Percentiles rank a stretch among this genome's conserved stretches.
phyloP scores from a whole-genome alignment of 1,140 invertebrate genomes.

The Zophobas atratus region DNA sequence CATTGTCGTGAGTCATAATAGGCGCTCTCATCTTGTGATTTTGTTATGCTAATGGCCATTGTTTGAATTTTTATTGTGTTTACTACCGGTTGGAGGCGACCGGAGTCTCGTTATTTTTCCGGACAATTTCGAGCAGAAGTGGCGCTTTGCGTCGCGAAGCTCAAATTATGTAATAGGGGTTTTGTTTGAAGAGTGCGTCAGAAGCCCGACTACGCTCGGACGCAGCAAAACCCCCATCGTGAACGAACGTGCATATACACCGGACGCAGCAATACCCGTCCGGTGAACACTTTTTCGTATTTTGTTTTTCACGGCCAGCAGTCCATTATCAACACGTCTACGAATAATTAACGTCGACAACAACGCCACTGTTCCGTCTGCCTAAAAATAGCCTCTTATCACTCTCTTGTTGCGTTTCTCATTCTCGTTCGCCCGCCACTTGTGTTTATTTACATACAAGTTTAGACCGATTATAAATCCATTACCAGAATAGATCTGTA shows the following conservation, averaged over 20 bases:
- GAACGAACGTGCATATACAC: too few species aligned
- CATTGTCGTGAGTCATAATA: constrained; percentile 28
- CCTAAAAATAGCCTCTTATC: constrained; percentile 37
- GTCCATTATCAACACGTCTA: neutral
- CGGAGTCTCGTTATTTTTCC: constrained; percentile 6
- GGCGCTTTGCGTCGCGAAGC: too few species aligned
- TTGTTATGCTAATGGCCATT: constrained; percentile 36
- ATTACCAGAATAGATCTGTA: constrained; percentile 35
- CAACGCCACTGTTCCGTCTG: constrained; percentile 22
- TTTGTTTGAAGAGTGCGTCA: too few species aligned
- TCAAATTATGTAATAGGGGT: too few species aligned
- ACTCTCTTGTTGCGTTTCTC: constrained; percentile 33
- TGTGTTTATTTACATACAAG: constrained; percentile 31
- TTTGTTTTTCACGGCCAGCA: neutral
- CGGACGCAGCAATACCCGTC: too few species aligned
- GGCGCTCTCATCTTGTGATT: constrained; percentile 35
- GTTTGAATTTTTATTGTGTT: constrained; percentile 25
- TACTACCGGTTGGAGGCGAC: constrained; percentile 6
- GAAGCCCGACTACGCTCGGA: too few species aligned
- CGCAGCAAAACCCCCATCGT: too few species aligned
- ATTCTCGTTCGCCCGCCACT: constrained; percentile 26
- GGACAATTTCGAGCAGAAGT: neutral
- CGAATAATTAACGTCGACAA: constrained; percentile 30
- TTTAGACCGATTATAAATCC: constrained; percentile 29
- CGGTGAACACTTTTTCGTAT: neutral